phyloP scores from a whole-genome alignment of 1,140 invertebrate species.

The Eueides isabella region DNA sequence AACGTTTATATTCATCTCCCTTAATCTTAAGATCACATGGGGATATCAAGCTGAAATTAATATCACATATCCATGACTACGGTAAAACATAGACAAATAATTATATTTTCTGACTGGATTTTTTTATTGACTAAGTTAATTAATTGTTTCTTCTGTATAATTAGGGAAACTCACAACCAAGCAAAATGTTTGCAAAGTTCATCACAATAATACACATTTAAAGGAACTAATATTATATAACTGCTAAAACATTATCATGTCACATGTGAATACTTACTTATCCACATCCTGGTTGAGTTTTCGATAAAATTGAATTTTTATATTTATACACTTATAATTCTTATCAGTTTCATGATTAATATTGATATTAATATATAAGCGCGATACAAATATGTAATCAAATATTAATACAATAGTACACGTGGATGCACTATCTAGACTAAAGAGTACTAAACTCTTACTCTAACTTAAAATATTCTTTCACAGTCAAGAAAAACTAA shows the following conservation, averaged over 20 bases:
- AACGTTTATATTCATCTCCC: no score
- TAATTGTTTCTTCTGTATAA: no score
- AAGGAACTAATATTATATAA: background rate
- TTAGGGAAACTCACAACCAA: no score
- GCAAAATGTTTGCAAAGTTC: no score
- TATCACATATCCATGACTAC: no score
- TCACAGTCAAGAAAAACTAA: no score
- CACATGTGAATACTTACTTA: background rate
- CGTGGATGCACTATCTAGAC: conserved; percentile 2
- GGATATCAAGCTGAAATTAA: no score
- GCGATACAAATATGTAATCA: background rate
- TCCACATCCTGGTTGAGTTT: conserved; percentile 7
- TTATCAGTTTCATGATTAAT: background rate
- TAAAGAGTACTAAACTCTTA: background rate
- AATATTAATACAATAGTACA: conserved; percentile 7
- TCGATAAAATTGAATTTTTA: background rate
- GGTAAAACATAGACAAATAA: no score
- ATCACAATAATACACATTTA: background rate
- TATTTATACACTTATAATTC: background rate
- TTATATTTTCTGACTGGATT: no score
- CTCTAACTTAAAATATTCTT: no score
- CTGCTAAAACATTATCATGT: background rate
- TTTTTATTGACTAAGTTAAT: no score
- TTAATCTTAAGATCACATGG: no score
- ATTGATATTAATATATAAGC: conserved; percentile 7